Conservation (phyloP, 2,888 invertebrate genomes). For the Syrphus vitripennis region DNA sequence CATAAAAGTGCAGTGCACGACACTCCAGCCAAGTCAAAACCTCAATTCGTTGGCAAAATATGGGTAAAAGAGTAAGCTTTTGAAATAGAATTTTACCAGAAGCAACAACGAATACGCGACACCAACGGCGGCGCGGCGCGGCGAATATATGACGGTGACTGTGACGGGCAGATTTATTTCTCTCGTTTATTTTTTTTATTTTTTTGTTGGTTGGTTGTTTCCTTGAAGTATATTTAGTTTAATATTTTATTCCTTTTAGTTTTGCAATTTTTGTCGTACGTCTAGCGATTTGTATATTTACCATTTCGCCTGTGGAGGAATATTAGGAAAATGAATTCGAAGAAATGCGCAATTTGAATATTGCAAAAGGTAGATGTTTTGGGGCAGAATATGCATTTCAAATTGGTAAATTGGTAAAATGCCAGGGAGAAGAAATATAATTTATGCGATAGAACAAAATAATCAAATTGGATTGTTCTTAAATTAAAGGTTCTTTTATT, state of each 20-base stretch:
- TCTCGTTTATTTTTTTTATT: neutral
- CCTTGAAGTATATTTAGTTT: constrained; percentile 46
- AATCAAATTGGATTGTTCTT: constrained; percentile 51
- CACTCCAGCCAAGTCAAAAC: constrained; percentile 49
- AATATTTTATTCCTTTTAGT: constrained; percentile 13
- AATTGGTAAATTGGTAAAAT: constrained; percentile 47
- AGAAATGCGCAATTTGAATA: constrained; percentile 56
- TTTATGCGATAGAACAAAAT: neutral
- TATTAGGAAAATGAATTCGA: constrained; percentile 28
- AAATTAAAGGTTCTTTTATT: neutral
- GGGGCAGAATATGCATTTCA: constrained; percentile 11
- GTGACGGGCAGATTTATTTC: constrained; percentile 18
- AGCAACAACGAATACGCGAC: neutral
- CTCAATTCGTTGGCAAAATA: constrained; percentile 29
- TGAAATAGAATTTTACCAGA: neutral
- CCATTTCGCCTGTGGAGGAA: constrained; percentile 14
- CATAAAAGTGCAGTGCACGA: constrained; percentile 9
- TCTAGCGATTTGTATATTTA: too few species aligned
- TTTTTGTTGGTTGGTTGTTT: constrained; percentile 20
- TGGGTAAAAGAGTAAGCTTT: neutral
- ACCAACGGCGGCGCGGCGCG: neutral
- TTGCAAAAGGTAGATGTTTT: neutral
- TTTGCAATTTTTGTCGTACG: neutral
- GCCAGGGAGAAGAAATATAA: constrained; percentile 18
- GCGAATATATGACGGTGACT: neutral